phyloP scores from a whole-genome alignment of 2,888 invertebrate species.

The Tipula confusa region DNA sequence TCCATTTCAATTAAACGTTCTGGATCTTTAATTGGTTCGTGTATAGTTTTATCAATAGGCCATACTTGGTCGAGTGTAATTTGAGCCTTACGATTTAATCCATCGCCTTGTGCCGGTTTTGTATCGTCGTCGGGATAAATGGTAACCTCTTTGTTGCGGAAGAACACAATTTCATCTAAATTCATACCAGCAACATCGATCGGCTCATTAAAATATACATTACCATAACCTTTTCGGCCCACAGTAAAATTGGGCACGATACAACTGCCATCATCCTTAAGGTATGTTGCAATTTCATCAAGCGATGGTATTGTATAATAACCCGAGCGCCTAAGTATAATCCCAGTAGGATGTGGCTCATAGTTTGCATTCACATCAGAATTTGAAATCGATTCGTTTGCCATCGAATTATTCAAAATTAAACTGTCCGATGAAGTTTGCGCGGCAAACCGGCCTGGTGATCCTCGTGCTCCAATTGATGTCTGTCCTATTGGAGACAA shows the following conservation, averaged over 20 bases:
- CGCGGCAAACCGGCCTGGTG: constrained; percentile 33
- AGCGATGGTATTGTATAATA: constrained; percentile 89
- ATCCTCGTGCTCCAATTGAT: constrained; percentile 31
- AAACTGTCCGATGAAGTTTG: constrained; percentile 41
- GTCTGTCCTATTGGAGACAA: constrained; percentile 32
- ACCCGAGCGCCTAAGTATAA: constrained; percentile 70
- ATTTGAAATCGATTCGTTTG: constrained; percentile 38
- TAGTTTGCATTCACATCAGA: constrained; percentile 34
- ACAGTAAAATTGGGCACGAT: constrained; percentile 82
- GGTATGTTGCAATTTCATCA: constrained; percentile 69
- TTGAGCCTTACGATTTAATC: constrained; percentile 85
- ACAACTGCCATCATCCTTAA: constrained; percentile 67
- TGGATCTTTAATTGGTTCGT: constrained; percentile 73
- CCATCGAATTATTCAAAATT: constrained; percentile 40
- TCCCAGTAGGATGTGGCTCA: constrained; percentile 67
- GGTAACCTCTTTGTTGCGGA: constrained; percentile 89
- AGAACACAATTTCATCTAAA: constrained; percentile 83
- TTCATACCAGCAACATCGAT: constrained; percentile 82
- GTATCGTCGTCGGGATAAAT: constrained; percentile 87
- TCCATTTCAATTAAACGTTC: constrained; percentile 73
- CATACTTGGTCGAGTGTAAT: constrained; percentile 91
- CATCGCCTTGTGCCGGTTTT: constrained; percentile 84
- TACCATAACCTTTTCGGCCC: constrained; percentile 86
- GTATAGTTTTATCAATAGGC: constrained; percentile 82
- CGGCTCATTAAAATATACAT: constrained; percentile 77